Conservation (phyloP, 1,140 invertebrate genomes). For the Chrysoperla carnea region DNA sequence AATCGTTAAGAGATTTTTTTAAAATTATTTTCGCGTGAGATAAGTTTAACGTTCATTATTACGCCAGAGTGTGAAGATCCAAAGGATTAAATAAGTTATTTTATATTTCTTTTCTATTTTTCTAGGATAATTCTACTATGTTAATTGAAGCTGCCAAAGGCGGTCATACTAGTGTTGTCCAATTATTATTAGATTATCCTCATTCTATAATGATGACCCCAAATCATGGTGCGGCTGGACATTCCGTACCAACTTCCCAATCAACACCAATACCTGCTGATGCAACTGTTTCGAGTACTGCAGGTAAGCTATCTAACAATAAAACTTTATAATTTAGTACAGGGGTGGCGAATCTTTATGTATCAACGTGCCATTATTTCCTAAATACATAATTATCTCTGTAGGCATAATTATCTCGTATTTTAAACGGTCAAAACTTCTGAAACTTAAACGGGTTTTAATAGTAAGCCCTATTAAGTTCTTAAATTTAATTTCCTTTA, state of each 20-base stretch:
- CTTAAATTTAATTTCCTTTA: too few relatives aligned
- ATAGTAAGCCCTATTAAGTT: too few relatives aligned
- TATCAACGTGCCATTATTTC: too few relatives aligned
- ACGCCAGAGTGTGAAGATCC: too few relatives aligned
- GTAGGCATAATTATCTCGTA: too few relatives aligned
- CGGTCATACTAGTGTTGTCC: slow-evolving; percentile 88
- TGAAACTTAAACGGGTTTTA: too few relatives aligned
- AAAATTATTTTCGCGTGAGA: too few relatives aligned
- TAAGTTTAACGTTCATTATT: too few relatives aligned
- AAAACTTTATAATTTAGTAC: slow-evolving; percentile 18
- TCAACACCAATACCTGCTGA: slow-evolving; percentile 19
- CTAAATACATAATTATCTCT: too few relatives aligned
- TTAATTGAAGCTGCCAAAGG: slow-evolving; percentile 96
- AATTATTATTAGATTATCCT: slow-evolving; percentile 86
- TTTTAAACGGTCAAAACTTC: too few relatives aligned
- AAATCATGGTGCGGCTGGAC: slow-evolving; percentile 11
- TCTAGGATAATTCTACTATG: slow-evolving; percentile 92
- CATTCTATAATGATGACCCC: slow-evolving; percentile 56
- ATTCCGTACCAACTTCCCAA: slow-evolving; percentile 6
- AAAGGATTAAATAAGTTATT: too few relatives aligned
- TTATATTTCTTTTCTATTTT: neutral
- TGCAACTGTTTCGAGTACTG: slow-evolving; percentile 18
- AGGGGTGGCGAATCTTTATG: slow-evolving; percentile 23
- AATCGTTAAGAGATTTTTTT: too few relatives aligned
- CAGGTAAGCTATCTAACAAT: slow-evolving; percentile 15